Evolutionary conservation across 2,797 vertebrate genomes (phyloP).

Genomic region (Enteromius paludinosus): DNA sequence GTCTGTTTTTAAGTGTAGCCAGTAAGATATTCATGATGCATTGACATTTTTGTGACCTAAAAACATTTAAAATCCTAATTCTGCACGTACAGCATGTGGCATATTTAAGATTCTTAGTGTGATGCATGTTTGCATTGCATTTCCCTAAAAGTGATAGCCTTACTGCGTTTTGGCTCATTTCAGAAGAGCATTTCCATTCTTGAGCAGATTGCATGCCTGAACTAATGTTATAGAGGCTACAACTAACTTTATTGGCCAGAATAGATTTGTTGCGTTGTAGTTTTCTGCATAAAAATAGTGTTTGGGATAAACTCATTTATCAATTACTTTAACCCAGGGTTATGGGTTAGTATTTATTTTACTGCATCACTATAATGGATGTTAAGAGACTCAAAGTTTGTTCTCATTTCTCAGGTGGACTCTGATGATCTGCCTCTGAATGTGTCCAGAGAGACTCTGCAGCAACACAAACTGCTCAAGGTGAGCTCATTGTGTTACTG

Average conservation of each 20-base stretch:
- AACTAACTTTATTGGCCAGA: not conserved
- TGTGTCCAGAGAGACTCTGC: conserved; percentile 97
- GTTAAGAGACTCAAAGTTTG: not conserved
- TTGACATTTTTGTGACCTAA: not conserved
- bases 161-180: not conserved
- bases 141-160: not conserved
- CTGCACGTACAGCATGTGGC: not conserved
- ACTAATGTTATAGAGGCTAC: not conserved
- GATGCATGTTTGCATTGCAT: not conserved
- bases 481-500: conserved; percentile 69
- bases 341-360: no score
- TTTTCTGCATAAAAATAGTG: not conserved
- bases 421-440: conserved; percentile 98
- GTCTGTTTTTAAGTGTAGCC: not conserved
- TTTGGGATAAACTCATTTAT: not conserved
- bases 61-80: not conserved
- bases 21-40: not conserved
- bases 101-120: not conserved
- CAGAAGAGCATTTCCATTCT: not conserved
- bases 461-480: conserved; percentile 98
- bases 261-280: not conserved
- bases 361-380: not conserved
- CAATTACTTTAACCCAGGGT: not conserved
- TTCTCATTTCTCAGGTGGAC: conserved; percentile 84
- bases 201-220: not conserved